A percentile compares a stretch with the other conserved stretches of the same genome.
Conservation (phyloP, 2,113 vertebrate species). For the Petaurus breviceps region DNA sequence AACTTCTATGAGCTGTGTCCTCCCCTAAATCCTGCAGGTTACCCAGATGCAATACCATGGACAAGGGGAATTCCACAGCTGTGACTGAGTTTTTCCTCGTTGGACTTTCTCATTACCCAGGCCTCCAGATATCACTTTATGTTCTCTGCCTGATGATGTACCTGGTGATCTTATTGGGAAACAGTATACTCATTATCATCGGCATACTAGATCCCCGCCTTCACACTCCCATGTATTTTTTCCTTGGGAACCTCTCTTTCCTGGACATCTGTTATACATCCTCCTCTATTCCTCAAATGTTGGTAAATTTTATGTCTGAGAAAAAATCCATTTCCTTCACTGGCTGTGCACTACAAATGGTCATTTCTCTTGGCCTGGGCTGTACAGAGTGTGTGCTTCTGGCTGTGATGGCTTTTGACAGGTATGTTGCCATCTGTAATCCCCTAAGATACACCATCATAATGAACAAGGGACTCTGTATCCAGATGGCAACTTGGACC, state of each 20-base stretch:
- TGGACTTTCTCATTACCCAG: slow-evolving; percentile 61
- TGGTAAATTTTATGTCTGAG: slow-evolving; percentile 60
- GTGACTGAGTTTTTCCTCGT: slow-evolving; percentile 65
- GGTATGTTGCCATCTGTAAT: slow-evolving; percentile 62
- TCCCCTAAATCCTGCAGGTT: slow-evolving; percentile 32
- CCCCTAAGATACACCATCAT: slow-evolving; percentile 64
- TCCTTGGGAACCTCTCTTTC: slow-evolving; percentile 66
- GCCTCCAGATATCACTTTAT: slow-evolving; percentile 57
- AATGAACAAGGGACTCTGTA: slow-evolving; percentile 61
- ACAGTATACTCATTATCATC: slow-evolving; percentile 59
- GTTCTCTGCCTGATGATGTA: slow-evolving; percentile 59
- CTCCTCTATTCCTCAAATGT: slow-evolving; percentile 16
- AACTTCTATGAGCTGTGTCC: background rate
- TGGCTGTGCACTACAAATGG: slow-evolving; percentile 58
- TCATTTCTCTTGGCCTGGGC: slow-evolving; percentile 61
- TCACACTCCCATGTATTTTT: slow-evolving; percentile 67
- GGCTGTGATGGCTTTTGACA: slow-evolving; percentile 68
- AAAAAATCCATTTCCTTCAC: slow-evolving; percentile 60
- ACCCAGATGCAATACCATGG: slow-evolving; percentile 37
- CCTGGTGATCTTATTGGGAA: slow-evolving; percentile 61
- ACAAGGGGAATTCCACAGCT: slow-evolving; percentile 55
- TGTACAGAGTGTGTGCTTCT: slow-evolving; percentile 69
- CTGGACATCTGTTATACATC: slow-evolving; percentile 69
- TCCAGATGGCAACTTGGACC: slow-evolving; percentile 53
- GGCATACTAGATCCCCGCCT: slow-evolving; percentile 53